phyloP scores from a whole-genome alignment of 2,888 invertebrate genomes.

The Tigriopus californicus region DNA sequence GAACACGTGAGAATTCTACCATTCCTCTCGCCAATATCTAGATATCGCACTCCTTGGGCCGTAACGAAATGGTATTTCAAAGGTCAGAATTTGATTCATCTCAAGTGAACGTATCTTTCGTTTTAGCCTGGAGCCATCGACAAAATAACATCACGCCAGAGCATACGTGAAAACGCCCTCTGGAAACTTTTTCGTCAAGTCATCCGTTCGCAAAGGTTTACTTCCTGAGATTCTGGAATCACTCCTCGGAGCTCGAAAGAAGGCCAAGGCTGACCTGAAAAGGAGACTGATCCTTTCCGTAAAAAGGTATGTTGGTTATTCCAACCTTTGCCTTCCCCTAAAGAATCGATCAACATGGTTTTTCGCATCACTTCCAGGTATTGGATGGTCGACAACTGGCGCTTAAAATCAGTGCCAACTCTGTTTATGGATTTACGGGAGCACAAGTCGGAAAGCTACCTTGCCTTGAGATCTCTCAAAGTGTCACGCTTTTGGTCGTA shows the following conservation, averaged over 20 bases:
- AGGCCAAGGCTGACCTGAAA: conserved; percentile 85
- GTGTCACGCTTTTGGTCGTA: conserved; percentile 83
- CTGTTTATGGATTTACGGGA: conserved; percentile 99
- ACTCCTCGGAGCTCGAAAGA: conserved; percentile 69
- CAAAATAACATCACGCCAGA: conserved; percentile 29
- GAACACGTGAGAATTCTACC: too few relatives aligned
- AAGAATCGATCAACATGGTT: background rate
- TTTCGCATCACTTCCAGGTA: conserved; percentile 34
- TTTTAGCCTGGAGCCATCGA: conserved; percentile 5
- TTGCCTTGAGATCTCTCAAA: conserved; percentile 75
- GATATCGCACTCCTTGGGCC: too few relatives aligned
- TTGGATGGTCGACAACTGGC: conserved; percentile 92
- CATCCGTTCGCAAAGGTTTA: conserved; percentile 51
- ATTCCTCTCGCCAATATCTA: too few relatives aligned
- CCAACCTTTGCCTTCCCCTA: background rate
- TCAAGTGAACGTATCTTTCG: background rate
- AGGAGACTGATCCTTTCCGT: conserved; percentile 84
- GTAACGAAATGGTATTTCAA: background rate
- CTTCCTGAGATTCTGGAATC: conserved; percentile 90
- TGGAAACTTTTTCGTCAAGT: conserved; percentile 75
- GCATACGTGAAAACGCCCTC: conserved; percentile 69
- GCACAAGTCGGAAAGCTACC: conserved; percentile 88
- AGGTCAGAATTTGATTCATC: background rate
- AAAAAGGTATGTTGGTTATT: conserved; percentile 35
- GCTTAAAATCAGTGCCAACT: conserved; percentile 94